A percentile compares a stretch with the other conserved stretches of the same genome.
Evolutionary conservation across 2,797 vertebrate genomes (phyloP).

Genomic region (Rhynchotus rufescens): DNA sequence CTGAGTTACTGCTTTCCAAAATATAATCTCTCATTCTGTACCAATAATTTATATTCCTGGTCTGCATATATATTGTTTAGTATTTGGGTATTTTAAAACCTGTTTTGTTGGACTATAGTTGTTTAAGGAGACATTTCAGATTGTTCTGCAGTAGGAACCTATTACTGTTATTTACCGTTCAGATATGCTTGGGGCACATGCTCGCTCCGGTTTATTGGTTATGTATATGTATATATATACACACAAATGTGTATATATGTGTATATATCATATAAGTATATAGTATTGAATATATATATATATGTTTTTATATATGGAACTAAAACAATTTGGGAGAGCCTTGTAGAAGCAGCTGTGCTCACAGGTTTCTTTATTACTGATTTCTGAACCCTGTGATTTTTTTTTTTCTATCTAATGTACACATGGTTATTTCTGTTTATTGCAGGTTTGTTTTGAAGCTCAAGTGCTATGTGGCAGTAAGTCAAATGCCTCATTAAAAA

Average conservation of each 20-base stretch:
- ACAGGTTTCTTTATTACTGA: neutral
- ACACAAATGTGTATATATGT: neutral
- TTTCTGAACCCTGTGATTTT: neutral
- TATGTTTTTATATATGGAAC: neutral
- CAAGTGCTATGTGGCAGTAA: neutral
- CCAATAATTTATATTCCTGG: neutral
- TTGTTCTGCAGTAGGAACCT: neutral
- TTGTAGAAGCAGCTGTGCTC: neutral
- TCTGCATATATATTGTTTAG: neutral
- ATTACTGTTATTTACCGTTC: neutral
- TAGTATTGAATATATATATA: neutral
- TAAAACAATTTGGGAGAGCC: neutral
- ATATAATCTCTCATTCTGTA: neutral
- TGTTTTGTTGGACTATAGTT: neutral
- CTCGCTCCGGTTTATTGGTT: neutral
- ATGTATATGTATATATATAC: neutral
- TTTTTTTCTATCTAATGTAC: neutral
- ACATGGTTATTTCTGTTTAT: neutral
- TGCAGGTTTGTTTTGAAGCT: neutral
- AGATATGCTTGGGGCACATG: neutral
- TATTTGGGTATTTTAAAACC: neutral
- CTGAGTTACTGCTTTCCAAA: neutral
- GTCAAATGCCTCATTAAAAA: slow-evolving; percentile 7
- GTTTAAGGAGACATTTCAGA: neutral
- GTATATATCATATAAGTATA: neutral